These are phyloP conservation scores for Alcis repandata DNA, from an alignment of 2,888 invertebrate genomes.

Conservation along the genomic window DNA sequence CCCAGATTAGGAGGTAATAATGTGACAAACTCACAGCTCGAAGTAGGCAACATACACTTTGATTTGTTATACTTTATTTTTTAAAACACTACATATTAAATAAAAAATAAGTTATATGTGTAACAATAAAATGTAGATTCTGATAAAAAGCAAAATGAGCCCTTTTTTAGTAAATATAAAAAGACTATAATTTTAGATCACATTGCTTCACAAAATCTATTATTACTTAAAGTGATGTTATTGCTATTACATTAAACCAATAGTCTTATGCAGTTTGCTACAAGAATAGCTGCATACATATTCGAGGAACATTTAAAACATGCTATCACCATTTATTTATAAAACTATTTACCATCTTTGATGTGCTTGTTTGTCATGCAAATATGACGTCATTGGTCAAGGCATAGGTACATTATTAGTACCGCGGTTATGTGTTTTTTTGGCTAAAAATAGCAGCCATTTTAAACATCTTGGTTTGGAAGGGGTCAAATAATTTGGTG, in stretches of 20 bases:
- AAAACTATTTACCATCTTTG: too few relatives aligned
- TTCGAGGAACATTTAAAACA: slow-evolving; percentile 6
- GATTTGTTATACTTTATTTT: slow-evolving; percentile 59
- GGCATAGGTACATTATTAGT: too few relatives aligned
- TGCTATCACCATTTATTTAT: too few relatives aligned
- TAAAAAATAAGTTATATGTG: slow-evolving; percentile 70
- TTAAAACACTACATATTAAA: slow-evolving; percentile 70
- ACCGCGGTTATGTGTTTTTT: too few relatives aligned
- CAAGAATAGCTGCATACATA: slow-evolving; percentile 21
- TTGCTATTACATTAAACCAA: slow-evolving; percentile 31
- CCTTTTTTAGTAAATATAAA: slow-evolving; percentile 40
- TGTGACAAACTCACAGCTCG: too few relatives aligned
- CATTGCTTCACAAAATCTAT: slow-evolving; percentile 42
- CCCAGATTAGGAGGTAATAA: background rate
- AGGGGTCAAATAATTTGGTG: too few relatives aligned
- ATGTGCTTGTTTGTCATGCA: too few relatives aligned
- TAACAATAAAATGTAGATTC: slow-evolving; percentile 70
- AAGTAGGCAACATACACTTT: slow-evolving; percentile 25
- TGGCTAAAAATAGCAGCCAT: too few relatives aligned
- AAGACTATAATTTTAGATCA: slow-evolving; percentile 42
- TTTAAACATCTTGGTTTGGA: too few relatives aligned
- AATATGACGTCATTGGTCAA: too few relatives aligned
- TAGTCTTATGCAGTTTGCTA: slow-evolving; percentile 19
- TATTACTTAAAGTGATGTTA: slow-evolving; percentile 47
- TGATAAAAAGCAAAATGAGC: slow-evolving; percentile 64